Evolutionary conservation across 1,140 invertebrate species (phyloP).

Genomic region (Drosophila tsacasi): DNA sequence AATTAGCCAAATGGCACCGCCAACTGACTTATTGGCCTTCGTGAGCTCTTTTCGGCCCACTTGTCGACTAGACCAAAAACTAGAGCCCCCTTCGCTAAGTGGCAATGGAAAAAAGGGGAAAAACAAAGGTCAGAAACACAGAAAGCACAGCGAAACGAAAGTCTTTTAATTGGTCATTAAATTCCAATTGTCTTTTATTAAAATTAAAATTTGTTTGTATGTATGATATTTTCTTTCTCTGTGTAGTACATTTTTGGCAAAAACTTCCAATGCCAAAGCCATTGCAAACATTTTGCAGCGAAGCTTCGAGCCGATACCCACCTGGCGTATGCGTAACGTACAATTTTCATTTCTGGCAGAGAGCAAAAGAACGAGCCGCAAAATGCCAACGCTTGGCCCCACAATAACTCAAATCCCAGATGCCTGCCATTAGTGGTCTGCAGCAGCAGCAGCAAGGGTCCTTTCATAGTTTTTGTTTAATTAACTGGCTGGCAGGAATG

Average conservation of each 20-base stretch:
- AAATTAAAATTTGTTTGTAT: too few relatives aligned
- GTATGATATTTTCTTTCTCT: not conserved
- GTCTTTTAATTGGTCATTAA: not conserved
- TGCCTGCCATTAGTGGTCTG: constrained; percentile 58
- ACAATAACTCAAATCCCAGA: constrained; percentile 50
- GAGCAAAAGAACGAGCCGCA: constrained; percentile 28
- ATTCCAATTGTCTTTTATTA: not conserved
- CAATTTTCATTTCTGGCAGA: constrained; percentile 19
- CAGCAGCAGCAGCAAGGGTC: constrained; percentile 16
- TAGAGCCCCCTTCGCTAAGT: not conserved
- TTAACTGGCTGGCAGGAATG: constrained; percentile 49
- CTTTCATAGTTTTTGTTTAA: constrained; percentile 62
- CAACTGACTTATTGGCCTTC: constrained; percentile 50
- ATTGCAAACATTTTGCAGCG: constrained; percentile 6
- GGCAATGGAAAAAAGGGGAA: not conserved
- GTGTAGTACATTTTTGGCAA: constrained; percentile 1
- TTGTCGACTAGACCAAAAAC: constrained; percentile 37
- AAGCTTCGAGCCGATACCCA: not conserved
- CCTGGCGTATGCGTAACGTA: constrained; percentile 26
- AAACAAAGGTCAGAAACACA: not conserved
- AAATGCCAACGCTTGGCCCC: constrained; percentile 21
- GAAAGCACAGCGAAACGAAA: not conserved
- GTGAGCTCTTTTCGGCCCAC: constrained; percentile 16
- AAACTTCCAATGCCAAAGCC: constrained; percentile 18
- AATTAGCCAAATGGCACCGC: constrained; percentile 75